Conservation (phyloP, 64 coral and sea anemone genomes). For the Trachythela sp. region DNA sequence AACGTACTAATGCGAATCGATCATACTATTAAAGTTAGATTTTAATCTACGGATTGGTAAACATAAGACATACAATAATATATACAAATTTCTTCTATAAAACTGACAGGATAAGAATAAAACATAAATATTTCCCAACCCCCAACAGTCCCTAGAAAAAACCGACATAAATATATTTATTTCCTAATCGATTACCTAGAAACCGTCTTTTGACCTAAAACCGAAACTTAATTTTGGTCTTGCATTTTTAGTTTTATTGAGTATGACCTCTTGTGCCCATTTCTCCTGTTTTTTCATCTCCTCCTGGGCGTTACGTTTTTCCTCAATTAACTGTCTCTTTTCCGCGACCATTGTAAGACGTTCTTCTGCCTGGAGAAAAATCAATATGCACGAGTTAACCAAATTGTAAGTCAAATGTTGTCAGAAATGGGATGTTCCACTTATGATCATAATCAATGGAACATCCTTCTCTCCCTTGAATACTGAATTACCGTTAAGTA, state of each 20-base stretch:
- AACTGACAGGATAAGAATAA: not conserved
- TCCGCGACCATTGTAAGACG: slow-evolving; percentile 89
- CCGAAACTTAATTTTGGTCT: slow-evolving; percentile 85
- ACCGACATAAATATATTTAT: not conserved
- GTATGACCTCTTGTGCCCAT: slow-evolving; percentile 85
- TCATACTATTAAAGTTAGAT: too few species aligned
- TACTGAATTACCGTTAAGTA: too few species aligned
- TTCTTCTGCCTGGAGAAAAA: slow-evolving; percentile 75
- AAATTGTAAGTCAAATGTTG: not conserved
- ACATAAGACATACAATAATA: not conserved
- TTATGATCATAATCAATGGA: too few species aligned
- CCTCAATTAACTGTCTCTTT: slow-evolving; percentile 72
- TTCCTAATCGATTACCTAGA: not conserved
- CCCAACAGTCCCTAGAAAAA: not conserved
- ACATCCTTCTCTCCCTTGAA: too few species aligned
- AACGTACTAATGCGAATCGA: too few species aligned
- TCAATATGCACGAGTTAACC: not conserved
- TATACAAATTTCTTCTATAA: not conserved
- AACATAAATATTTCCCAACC: slow-evolving; percentile 8
- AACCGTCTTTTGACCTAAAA: slow-evolving; percentile 63
- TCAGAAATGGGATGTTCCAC: too few species aligned
- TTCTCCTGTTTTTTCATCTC: slow-evolving; percentile 94
- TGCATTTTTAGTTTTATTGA: slow-evolving; percentile 91
- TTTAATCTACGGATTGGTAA: not conserved
- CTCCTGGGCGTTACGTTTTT: slow-evolving; percentile 70